Evolutionary conservation across 1,140 invertebrate species (phyloP).

Genomic region (Drosophila navojoa): DNA sequence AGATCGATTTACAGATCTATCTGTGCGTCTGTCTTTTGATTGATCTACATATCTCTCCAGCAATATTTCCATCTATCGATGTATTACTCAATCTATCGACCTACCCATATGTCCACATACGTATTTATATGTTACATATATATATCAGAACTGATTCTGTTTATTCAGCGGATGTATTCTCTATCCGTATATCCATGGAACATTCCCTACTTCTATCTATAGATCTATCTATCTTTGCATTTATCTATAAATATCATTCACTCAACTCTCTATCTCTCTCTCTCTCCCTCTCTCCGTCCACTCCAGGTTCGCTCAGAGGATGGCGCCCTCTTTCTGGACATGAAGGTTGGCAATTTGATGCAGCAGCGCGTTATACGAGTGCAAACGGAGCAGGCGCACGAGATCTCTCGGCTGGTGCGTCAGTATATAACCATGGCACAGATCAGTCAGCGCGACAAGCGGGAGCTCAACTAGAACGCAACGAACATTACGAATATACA

Average conservation of each 20-base stretch:
- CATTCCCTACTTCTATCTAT: too few species aligned
- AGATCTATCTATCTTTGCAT: too few species aligned
- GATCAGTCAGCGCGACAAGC: slow-evolving; percentile 85
- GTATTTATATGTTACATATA: too few species aligned
- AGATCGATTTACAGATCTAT: too few species aligned
- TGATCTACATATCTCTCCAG: too few species aligned
- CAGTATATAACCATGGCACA: slow-evolving; percentile 97
- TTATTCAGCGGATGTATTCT: too few species aligned
- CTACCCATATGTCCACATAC: too few species aligned
- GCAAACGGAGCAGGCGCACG: slow-evolving; percentile 98
- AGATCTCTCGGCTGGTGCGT: slow-evolving; percentile 96
- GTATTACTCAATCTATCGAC: too few species aligned
- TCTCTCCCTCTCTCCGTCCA: not conserved
- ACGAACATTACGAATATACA: slow-evolving; percentile 42
- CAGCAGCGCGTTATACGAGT: slow-evolving; percentile 97
- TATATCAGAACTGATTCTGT: too few species aligned
- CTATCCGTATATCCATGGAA: too few species aligned
- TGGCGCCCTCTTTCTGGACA: slow-evolving; percentile 96
- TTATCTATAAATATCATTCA: not conserved
- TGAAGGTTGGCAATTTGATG: slow-evolving; percentile 98
- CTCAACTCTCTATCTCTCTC: not conserved
- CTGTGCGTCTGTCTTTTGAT: too few species aligned
- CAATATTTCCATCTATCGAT: too few species aligned
- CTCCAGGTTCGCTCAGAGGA: slow-evolving; percentile 91
- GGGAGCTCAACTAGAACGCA: slow-evolving; percentile 71